phyloP scores from a whole-genome alignment of 2,888 invertebrate genomes.

The Heterodera filipjevi region DNA sequence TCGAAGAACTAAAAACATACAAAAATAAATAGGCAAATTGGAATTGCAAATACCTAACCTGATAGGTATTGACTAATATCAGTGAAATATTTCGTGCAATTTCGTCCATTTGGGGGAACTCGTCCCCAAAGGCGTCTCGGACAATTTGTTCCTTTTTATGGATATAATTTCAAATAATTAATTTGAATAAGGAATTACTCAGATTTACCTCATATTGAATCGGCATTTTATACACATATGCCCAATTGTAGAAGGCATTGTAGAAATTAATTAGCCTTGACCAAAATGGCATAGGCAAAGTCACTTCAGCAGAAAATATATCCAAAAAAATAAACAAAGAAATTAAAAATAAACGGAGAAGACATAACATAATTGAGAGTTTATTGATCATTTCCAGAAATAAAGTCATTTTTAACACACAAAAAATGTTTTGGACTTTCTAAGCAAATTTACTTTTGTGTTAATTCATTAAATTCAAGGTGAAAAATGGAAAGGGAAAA shows the following conservation, averaged over 20 bases:
- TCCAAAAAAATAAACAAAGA: background rate
- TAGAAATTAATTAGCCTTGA: slow-evolving; percentile 5
- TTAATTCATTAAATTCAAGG: too few relatives aligned
- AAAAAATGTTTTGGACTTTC: too few relatives aligned
- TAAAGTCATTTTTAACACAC: too few relatives aligned
- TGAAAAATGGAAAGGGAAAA: too few relatives aligned
- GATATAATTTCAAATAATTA: background rate
- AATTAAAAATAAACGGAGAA: too few relatives aligned
- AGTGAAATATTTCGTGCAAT: slow-evolving; percentile 27
- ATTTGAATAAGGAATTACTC: background rate
- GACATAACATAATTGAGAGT: too few relatives aligned
- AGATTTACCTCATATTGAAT: background rate
- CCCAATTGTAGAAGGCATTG: slow-evolving; percentile 21
- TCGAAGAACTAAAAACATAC: slow-evolving; percentile 15
- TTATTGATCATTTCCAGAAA: too few relatives aligned
- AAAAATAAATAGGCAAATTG: background rate
- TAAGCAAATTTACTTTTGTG: too few relatives aligned
- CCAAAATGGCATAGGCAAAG: background rate
- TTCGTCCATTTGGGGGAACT: slow-evolving; percentile 20
- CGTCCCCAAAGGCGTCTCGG: slow-evolving; percentile 18
- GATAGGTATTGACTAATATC: slow-evolving; percentile 30
- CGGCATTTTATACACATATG: background rate
- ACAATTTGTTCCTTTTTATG: slow-evolving; percentile 25
- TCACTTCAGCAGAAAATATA: background rate
- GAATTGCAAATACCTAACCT: background rate